Percentiles rank a stretch among this genome's conserved stretches.
Evolutionary conservation across 2,113 vertebrate genomes (phyloP).

Genomic region (Siniperca chuatsi): DNA sequence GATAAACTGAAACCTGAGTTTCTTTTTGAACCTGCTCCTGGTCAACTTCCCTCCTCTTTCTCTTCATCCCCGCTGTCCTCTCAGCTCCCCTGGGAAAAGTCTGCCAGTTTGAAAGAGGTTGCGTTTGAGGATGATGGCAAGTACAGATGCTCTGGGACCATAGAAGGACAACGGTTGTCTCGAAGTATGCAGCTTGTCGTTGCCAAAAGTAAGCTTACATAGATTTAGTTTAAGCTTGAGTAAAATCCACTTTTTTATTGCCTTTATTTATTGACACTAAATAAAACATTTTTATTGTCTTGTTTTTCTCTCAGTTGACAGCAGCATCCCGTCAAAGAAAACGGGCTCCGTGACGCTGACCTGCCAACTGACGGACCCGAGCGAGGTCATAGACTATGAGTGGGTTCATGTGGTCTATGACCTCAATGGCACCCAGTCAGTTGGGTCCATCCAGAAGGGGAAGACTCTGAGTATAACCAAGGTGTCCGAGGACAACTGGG

Average conservation of each 20-base stretch:
- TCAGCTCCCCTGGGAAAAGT: slow-evolving; percentile 49
- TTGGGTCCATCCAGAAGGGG: slow-evolving; percentile 46
- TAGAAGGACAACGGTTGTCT: slow-evolving; percentile 36
- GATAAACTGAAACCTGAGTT: slow-evolving; percentile 43
- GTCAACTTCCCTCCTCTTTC: slow-evolving; percentile 34
- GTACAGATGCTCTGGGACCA: slow-evolving; percentile 76
- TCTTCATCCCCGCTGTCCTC: neutral
- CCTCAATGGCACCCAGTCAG: slow-evolving; percentile 50
- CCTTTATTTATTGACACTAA: neutral
- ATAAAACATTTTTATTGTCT: neutral
- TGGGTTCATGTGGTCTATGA: slow-evolving; percentile 75
- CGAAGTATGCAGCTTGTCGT: slow-evolving; percentile 75
- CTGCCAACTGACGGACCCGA: slow-evolving; percentile 75
- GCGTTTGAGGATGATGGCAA: slow-evolving; percentile 65
- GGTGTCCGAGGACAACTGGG: slow-evolving; percentile 33
- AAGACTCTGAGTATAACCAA: slow-evolving; percentile 51
- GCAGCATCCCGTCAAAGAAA: slow-evolving; percentile 17
- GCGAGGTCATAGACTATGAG: slow-evolving; percentile 70
- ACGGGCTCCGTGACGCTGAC: slow-evolving; percentile 57
- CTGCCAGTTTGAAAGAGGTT: slow-evolving; percentile 66
- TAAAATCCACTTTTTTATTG: neutral
- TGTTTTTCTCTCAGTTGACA: slow-evolving; percentile 68
- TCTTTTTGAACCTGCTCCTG: neutral
- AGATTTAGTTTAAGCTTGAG: neutral
- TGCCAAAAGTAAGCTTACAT: slow-evolving; percentile 70